Percentiles rank a stretch among this genome's conserved stretches.
These are phyloP conservation scores for Formicarius rufipectus DNA, from an alignment of 2,113 vertebrate species.

Conservation along the genomic window DNA sequence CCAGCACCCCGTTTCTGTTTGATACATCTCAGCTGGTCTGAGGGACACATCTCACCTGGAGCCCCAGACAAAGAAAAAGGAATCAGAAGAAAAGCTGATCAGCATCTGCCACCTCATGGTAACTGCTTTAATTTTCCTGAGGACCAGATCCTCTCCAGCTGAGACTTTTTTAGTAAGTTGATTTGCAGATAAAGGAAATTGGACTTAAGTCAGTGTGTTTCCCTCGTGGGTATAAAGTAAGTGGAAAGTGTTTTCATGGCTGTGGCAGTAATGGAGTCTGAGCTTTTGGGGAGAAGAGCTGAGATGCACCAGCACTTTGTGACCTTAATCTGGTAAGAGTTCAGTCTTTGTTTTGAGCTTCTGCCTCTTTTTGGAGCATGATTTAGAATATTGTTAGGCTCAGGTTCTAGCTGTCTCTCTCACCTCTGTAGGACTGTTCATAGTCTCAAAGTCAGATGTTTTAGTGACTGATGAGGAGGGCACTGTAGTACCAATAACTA, in stretches of 20 bases:
- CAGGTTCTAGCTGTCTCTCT: background rate
- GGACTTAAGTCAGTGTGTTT: background rate
- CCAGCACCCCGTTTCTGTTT: background rate
- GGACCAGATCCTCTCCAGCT: background rate
- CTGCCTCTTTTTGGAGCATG: background rate
- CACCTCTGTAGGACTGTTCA: rapidly evolving
- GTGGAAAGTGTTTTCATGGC: rapidly evolving
- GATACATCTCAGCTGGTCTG: background rate
- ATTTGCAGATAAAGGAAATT: background rate
- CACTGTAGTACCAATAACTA: background rate
- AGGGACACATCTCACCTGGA: background rate
- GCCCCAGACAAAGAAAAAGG: background rate
- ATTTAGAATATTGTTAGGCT: background rate
- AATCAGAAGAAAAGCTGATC: background rate
- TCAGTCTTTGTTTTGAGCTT: background rate
- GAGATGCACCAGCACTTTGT: rapidly evolving
- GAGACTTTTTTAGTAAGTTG: background rate
- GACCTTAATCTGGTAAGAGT: background rate
- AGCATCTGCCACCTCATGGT: slow-evolving; percentile 7
- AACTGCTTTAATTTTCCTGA: background rate
- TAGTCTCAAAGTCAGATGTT: rapidly evolving
- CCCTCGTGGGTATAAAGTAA: rapidly evolving
- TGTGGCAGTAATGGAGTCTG: rapidly evolving
- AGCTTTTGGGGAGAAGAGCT: background rate
- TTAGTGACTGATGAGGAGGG: background rate